Evolutionary conservation across 2,888 invertebrate species (phyloP).

Genomic region (Pachycephus smyrnensis): DNA sequence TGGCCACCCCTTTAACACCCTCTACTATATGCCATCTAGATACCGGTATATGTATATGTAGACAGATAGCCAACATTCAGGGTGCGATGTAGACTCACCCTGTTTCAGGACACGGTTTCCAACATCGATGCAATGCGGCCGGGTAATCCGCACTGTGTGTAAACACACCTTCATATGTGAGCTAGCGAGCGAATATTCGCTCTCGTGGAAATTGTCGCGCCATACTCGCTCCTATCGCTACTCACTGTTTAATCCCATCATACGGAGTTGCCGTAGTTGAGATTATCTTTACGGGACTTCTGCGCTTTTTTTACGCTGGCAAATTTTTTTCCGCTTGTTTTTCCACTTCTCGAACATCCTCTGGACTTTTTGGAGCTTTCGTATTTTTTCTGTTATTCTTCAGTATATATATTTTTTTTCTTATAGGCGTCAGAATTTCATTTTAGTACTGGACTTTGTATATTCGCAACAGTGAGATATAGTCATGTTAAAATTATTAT

Average conservation of each 20-base stretch:
- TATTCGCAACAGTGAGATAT: not conserved
- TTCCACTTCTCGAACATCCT: too few species aligned
- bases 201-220: not conserved
- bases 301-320: not conserved
- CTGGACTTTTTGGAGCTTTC: not conserved
- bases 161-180: conserved; percentile 13
- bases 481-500: not conserved
- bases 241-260: not conserved
- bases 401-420: too few species aligned
- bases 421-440: too few species aligned
- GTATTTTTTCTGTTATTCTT: not conserved
- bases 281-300: not conserved
- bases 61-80: not conserved
- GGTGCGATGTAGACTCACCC: not conserved
- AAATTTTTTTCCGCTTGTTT: not conserved
- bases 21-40: not conserved
- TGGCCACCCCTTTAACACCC: conserved; percentile 9
- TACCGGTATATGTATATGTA: conserved; percentile 10
- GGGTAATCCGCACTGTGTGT: conserved; percentile 9
- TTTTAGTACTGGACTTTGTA: not conserved
- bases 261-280: not conserved
- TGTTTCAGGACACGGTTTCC: conserved; percentile 2
- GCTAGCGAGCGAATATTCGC: not conserved
- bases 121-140: conserved; percentile 18
- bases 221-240: not conserved